Conservation (phyloP, 2,113 vertebrate genomes). For the Lepus americanus region DNA sequence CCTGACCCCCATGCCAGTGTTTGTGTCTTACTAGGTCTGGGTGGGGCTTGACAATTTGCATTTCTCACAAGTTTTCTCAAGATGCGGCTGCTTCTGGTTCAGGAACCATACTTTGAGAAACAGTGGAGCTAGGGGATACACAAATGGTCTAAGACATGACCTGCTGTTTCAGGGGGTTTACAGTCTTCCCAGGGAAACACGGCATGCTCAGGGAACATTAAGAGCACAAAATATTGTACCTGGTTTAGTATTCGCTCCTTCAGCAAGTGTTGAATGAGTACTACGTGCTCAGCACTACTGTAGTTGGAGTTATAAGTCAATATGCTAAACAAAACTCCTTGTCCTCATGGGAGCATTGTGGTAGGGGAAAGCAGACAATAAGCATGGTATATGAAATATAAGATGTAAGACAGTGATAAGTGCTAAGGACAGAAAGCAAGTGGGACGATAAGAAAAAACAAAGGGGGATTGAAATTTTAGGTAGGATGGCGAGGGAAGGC, state of each 20-base stretch:
- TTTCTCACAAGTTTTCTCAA: slow-evolving; percentile 29
- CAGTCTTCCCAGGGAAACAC: neutral
- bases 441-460: neutral
- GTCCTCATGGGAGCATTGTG: slow-evolving; percentile 6
- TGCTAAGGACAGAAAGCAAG: neutral
- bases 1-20: neutral
- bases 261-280: slow-evolving; percentile 13
- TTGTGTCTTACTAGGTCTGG: slow-evolving; percentile 35
- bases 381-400: neutral
- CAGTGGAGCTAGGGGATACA: neutral
- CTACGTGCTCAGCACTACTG: neutral
- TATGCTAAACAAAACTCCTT: neutral
- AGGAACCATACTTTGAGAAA: neutral
- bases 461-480: neutral
- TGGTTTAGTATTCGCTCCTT: slow-evolving; percentile 27
- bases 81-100: neutral
- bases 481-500: neutral
- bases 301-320: slow-evolving; percentile 23
- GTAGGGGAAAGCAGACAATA: neutral
- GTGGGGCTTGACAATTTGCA: neutral
- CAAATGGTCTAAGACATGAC: neutral
- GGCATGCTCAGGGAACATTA: neutral
- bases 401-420: slow-evolving; percentile 29
- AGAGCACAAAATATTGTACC: slow-evolving; percentile 11
- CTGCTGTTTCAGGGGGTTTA: neutral